These are phyloP conservation scores for Thymelicus sylvestris DNA, from an alignment of 2,888 invertebrate genomes.

Conservation along the genomic window DNA sequence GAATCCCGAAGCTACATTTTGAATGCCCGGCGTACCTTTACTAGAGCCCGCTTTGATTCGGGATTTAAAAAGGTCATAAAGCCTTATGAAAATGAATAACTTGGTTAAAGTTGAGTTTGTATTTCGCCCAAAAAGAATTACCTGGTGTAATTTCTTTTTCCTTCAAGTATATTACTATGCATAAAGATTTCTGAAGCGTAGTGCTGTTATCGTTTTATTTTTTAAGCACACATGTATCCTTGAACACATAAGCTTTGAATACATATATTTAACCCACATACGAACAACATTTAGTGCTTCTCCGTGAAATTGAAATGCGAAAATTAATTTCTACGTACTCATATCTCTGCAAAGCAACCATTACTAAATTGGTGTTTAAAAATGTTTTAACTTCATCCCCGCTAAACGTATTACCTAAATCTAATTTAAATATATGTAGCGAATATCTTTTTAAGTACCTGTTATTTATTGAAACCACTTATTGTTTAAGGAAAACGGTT, in stretches of 20 bases:
- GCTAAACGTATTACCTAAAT: conserved; percentile 5
- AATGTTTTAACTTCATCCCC: conserved; percentile 17
- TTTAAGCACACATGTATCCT: background rate
- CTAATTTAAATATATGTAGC: conserved; percentile 17
- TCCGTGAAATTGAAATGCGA: conserved; percentile 13
- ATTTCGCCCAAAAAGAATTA: conserved; percentile 24
- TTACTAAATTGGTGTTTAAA: conserved; percentile 27
- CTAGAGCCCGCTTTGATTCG: conserved; percentile 37
- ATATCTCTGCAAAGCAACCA: conserved; percentile 17
- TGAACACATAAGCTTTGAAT: background rate
- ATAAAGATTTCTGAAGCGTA: conserved; percentile 8
- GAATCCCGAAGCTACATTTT: conserved; percentile 34
- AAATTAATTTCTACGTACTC: conserved; percentile 13
- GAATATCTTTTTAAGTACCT: background rate
- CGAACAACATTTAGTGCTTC: conserved; percentile 3
- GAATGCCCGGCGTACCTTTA: conserved; percentile 35
- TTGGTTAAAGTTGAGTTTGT: conserved; percentile 23
- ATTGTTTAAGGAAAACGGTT: background rate
- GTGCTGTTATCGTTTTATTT: background rate
- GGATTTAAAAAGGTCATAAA: conserved; percentile 37
- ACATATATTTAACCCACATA: conserved; percentile 1
- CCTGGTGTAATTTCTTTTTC: conserved; percentile 10
- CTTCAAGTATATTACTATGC: conserved; percentile 12
- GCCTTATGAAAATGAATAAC: conserved; percentile 38
- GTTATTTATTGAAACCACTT: conserved; percentile 8